Evolutionary conservation across 2,888 invertebrate species (phyloP), one percentile per base, ranked within the genome.

Genomic region (Margaritifera margaritifera): DNA sequence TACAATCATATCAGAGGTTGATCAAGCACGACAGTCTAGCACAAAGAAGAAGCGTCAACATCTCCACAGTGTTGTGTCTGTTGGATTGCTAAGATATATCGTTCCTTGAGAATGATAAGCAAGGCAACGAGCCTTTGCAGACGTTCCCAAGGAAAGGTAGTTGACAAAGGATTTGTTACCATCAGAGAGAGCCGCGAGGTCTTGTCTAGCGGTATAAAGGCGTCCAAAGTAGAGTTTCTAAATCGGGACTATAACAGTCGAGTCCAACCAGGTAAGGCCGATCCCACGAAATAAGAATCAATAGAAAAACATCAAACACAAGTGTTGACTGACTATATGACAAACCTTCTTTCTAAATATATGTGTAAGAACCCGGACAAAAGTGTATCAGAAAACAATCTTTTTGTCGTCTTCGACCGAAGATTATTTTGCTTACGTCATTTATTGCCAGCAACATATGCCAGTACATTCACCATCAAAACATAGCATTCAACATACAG

Each of bases 161-260:
- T 18, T 18, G 4, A 54, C 19, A 31, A 42, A 54, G 19, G 27
- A 6, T 6, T 31, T 6, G 8, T n/a, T 20, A 27, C 11, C 11
- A 50, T 55, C 42, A 61, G 27, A 6, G 5, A 53, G 18, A 55
- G 1, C 20, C 56, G 66, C 2, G 24, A 22, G n/a, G 3, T 31
- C 31, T 31, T 6, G 31, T 31, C 31, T 31, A 31, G 8, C 6
- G 31, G 1, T 6, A 5, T 0, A 31, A 31, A 31, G 62, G 55
- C 56, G 22, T 55, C 50, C 18, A 75, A 75, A 2, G 24, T 65
- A 27, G 55, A 18, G n/a, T 74, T 79, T 62, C 42, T 75, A 18
- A 57, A 71, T 50, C 64, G 77, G 65, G 75, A 79, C 15, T 72
- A 76, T 20, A 77, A 72, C 51, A 60, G 74, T 59, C 20, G 71